A percentile compares a stretch with the other conserved stretches of the same genome.
Conservation (phyloP, 2,888 invertebrate species). For the Phoenoteleia sp. region DNA sequence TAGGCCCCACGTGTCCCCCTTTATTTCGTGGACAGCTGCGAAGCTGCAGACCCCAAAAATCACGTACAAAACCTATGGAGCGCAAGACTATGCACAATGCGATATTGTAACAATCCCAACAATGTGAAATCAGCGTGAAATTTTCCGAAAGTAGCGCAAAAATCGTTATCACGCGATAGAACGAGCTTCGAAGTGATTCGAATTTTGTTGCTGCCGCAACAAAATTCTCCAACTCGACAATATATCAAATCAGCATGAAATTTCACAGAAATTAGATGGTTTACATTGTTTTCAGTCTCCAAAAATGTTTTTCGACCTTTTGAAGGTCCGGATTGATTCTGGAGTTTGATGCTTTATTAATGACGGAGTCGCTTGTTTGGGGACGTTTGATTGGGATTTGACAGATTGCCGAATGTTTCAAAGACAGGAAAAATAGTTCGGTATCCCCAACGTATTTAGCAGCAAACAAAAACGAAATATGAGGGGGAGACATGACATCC, state of each 20-base stretch:
- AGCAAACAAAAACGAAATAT: conserved; percentile 73
- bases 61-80: conserved; percentile 75
- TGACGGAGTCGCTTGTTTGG: conserved; percentile 28
- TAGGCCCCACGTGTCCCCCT: conserved; percentile 48
- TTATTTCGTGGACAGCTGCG: conserved; percentile 77
- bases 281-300: background rate
- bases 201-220: too few relatives aligned
- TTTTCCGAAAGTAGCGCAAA: conserved; percentile 38
- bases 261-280: conserved; percentile 46
- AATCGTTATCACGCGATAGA: conserved; percentile 51
- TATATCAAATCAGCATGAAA: conserved; percentile 67
- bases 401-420: conserved; percentile 62
- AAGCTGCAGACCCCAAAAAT: conserved; percentile 62
- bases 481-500: conserved; percentile 67
- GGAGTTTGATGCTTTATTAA: background rate
- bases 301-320: background rate
- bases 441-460: conserved; percentile 67
- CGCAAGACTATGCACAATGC: conserved; percentile 83
- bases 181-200: too few relatives aligned
- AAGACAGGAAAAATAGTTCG: conserved; percentile 49
- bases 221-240: too few relatives aligned
- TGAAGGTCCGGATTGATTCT: conserved; percentile 1
- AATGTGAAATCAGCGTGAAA: conserved; percentile 76
- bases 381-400: conserved; percentile 50
- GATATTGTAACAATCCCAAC: conserved; percentile 82